Evolutionary conservation across 2,113 vertebrate species (phyloP).

Genomic region (Siniperca knerii): DNA sequence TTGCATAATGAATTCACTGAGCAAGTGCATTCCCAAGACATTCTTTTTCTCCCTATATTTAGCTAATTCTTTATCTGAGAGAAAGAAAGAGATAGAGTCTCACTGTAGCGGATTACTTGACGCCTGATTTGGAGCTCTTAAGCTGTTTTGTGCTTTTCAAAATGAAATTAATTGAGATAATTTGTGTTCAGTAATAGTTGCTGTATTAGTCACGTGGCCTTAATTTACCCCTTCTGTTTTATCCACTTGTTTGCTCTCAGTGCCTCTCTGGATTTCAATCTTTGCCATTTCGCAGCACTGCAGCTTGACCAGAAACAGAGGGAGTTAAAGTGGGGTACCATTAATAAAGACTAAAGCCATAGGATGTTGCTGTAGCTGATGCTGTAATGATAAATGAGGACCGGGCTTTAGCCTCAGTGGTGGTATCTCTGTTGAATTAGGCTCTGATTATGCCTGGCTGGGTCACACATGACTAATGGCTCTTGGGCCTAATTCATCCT

Average conservation of each 20-base stretch:
- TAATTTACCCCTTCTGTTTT: conserved; percentile 16
- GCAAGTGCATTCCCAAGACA: conserved; percentile 46
- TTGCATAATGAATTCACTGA: conserved; percentile 61
- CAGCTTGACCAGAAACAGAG: conserved; percentile 54
- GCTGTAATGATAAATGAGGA: conserved; percentile 75
- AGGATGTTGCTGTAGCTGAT: conserved; percentile 55
- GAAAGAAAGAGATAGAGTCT: conserved; percentile 14
- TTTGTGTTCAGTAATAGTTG: conserved; percentile 15
- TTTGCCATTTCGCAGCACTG: conserved; percentile 25
- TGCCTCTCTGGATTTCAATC: conserved; percentile 24
- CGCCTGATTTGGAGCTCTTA: conserved; percentile 48
- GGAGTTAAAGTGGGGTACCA: conserved; percentile 54
- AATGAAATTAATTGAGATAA: conserved; percentile 64
- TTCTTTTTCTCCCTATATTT: conserved; percentile 55
- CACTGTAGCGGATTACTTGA: conserved; percentile 41
- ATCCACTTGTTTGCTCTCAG: conserved; percentile 25
- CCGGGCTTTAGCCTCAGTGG: conserved; percentile 56
- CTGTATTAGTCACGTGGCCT: conserved; percentile 13
- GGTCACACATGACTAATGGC: conserved; percentile 76
- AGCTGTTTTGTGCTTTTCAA: conserved; percentile 55
- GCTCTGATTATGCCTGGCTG: conserved; percentile 75
- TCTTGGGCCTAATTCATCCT: conserved; percentile 66
- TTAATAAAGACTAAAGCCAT: conserved; percentile 70
- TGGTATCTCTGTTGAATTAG: conserved; percentile 79
- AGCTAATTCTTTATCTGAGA: conserved; percentile 62